phyloP scores from a whole-genome alignment of 2,797 vertebrate genomes.

The Trachurus trachurus region DNA sequence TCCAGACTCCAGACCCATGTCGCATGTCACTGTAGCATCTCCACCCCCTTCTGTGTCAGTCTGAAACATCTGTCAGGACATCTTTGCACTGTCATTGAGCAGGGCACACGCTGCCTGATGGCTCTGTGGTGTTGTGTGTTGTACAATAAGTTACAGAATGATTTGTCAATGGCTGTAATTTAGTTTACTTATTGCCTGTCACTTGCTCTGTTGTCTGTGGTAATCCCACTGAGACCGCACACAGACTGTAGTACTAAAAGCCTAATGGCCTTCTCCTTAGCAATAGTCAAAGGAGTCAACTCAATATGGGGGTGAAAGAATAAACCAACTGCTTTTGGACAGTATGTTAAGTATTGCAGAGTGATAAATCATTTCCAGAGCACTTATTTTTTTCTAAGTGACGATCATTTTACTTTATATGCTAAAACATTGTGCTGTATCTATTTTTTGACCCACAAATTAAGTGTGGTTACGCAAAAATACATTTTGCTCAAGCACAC shows the following conservation, averaged over 20 bases:
- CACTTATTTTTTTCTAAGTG: neutral
- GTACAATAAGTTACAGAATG: conserved; percentile 45
- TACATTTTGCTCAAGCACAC: neutral
- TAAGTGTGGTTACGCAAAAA: neutral
- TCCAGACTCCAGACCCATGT: neutral
- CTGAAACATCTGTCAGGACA: neutral
- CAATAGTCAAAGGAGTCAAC: conserved; percentile 51
- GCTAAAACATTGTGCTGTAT: neutral
- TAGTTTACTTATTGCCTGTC: conserved; percentile 53
- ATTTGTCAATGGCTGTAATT: conserved; percentile 45
- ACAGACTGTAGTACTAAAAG: conserved; percentile 44
- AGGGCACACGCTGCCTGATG: conserved; percentile 1
- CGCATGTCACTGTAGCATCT: neutral
- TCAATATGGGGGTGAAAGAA: conserved; percentile 20
- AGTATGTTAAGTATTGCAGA: conserved; percentile 1
- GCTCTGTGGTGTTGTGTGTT: conserved; percentile 25
- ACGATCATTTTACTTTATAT: neutral
- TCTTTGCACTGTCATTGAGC: conserved; percentile 8
- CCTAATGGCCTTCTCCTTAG: conserved; percentile 56
- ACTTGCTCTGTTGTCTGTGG: conserved; percentile 36
- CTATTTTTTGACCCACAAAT: neutral
- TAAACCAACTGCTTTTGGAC: conserved; percentile 17
- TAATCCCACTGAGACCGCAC: conserved; percentile 50
- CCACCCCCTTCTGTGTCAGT: neutral
- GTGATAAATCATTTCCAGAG: neutral